Evolutionary conservation across 2,113 vertebrate species (phyloP), one percentile per base, ranked within the genome.

Genomic region (Clarias macrocephalus): DNA sequence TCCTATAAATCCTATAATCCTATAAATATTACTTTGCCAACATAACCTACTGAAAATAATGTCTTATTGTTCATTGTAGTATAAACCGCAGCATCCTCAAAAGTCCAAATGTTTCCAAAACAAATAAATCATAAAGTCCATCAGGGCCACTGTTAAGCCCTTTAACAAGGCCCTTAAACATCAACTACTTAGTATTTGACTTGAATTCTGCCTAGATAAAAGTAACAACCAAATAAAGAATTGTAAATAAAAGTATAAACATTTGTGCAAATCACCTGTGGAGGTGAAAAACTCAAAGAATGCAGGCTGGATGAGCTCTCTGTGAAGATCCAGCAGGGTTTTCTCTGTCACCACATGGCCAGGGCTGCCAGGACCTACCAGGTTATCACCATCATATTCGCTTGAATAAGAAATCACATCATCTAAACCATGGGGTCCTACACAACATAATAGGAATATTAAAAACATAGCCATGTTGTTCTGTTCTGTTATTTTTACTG

Each of bases 251-350:
- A 76, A 16, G 8, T 79, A 79, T 79, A 8, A 4, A 9, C 30
- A 28, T 28, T 6, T 7, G 13, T 59, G 9, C 21, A 23, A 81
- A 37, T 16, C 5, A 95, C 95, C 95, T 91, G 93, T 91, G 63
- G 87, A 83, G 25, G 93, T 93, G 91, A 93, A 93, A 73, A 94
- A 92, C 85, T 93, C 88, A 89, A 95, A 93, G 70, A 93, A 63
- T 13, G 28, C 68, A 16, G 12, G 87, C 65, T 93, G 88, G 21
- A 96, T 86, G 0, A 56, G 87, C 9, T 93, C 88, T 91, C 95
- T 95, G 82, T 92, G 85, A 91, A 96, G 93, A 85, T 97, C 94
- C 0, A 96, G 89, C 89, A 96, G 82, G 15, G 93, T 93, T 0
- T 85, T 92, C 54, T 92, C 85, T 7, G 25, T 57, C 16, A 85